These are phyloP conservation scores for Venustaconcha ellipsiformis DNA, from an alignment of 1,140 invertebrate genomes.

Conservation along the genomic window DNA sequence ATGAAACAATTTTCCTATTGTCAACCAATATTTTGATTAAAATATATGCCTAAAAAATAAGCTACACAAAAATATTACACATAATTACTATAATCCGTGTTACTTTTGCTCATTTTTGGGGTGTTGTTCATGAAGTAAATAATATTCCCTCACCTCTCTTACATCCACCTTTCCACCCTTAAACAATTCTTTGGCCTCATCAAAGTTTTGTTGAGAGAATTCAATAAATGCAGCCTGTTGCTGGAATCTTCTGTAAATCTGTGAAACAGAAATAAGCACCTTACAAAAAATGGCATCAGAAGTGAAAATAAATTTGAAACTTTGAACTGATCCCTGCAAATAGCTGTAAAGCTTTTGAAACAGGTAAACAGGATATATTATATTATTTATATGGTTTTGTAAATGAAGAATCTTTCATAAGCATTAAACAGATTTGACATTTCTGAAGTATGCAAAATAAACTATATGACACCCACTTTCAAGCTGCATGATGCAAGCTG, in stretches of 20 bases:
- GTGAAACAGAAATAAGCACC: constrained; percentile 19
- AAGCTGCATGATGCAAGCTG: too few species aligned
- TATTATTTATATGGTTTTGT: too few species aligned
- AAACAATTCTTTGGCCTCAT: constrained; percentile 70
- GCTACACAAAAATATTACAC: background rate
- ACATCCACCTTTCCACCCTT: constrained; percentile 68
- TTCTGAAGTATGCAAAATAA: too few species aligned
- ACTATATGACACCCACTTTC: too few species aligned
- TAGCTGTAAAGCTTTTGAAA: too few species aligned
- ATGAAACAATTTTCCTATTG: too few species aligned
- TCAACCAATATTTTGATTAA: background rate
- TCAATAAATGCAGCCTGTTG: constrained; percentile 72
- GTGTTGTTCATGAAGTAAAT: background rate
- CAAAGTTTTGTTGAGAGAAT: constrained; percentile 70
- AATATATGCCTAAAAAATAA: background rate
- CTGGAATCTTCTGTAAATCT: constrained; percentile 66
- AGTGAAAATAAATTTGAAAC: too few species aligned
- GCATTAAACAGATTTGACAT: too few species aligned
- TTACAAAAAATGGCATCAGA: too few species aligned
- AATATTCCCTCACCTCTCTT: constrained; percentile 64
- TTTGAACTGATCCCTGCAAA: too few species aligned
- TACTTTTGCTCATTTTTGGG: background rate
- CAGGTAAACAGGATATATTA: too few species aligned
- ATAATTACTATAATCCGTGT: background rate
- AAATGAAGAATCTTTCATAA: too few species aligned